These are phyloP conservation scores for Pseudomyrmex sp. DNA, from an alignment of 1,140 invertebrate genomes.

Conservation along the genomic window DNA sequence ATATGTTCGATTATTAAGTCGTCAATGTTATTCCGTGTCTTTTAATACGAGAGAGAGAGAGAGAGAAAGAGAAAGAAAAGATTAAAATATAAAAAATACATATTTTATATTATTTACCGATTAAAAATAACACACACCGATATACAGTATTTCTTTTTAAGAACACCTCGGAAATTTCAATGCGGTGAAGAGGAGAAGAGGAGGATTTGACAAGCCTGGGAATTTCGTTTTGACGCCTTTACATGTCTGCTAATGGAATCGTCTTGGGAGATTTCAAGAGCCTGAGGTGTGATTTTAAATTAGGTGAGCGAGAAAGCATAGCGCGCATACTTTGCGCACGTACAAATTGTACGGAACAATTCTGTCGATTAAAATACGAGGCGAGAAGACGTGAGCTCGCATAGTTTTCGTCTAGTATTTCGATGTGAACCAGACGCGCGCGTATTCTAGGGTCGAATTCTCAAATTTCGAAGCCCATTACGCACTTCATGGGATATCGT, in stretches of 20 bases:
- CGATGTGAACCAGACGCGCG: slow-evolving; percentile 45
- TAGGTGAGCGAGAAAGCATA: background rate
- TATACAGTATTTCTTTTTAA: background rate
- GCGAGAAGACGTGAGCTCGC: slow-evolving; percentile 25
- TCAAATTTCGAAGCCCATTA: background rate
- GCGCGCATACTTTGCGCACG: too few relatives aligned
- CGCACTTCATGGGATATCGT: background rate
- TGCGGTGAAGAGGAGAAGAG: background rate
- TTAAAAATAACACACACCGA: background rate
- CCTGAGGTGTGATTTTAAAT: slow-evolving; percentile 4
- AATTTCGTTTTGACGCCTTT: slow-evolving; percentile 26
- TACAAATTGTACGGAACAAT: background rate
- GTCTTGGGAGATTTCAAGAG: slow-evolving; percentile 9
- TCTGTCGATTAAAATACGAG: slow-evolving; percentile 28
- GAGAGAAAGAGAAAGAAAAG: too few relatives aligned
- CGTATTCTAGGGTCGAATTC: slow-evolving; percentile 10
- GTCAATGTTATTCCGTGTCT: too few relatives aligned
- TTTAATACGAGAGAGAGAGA: too few relatives aligned
- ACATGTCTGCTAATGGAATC: slow-evolving; percentile 34
- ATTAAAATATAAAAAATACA: too few relatives aligned
- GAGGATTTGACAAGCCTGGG: background rate
- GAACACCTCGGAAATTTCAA: slow-evolving; percentile 4
- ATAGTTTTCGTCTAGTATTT: slow-evolving; percentile 52
- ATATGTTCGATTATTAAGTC: too few relatives aligned
- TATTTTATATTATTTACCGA: too few relatives aligned